These are phyloP conservation scores for Cheracebus regulus DNA, from an alignment of 2,797 vertebrate species.

Conservation along the genomic window DNA sequence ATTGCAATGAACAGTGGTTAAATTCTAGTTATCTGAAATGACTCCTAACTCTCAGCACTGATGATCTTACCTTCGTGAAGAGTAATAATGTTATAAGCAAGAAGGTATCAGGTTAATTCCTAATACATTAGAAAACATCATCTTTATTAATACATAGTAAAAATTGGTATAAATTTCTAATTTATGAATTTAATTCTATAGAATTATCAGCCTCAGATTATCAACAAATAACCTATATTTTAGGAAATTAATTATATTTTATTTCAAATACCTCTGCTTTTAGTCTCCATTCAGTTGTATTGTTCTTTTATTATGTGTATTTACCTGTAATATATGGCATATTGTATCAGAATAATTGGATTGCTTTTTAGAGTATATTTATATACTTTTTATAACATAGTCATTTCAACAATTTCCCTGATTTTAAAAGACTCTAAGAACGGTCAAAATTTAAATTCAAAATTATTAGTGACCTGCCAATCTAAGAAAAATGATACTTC, in stretches of 20 bases:
- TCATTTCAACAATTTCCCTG: background rate
- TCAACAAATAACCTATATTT: background rate
- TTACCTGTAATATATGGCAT: background rate
- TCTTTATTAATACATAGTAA: background rate
- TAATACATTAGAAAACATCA: background rate
- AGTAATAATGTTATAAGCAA: background rate
- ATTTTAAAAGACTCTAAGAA: background rate
- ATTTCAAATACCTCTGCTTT: background rate
- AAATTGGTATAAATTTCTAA: background rate
- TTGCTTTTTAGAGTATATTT: background rate
- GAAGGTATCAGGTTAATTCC: background rate
- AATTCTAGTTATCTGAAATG: background rate
- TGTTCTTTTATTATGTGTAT: background rate
- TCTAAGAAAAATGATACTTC: background rate
- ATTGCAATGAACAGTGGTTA: background rate
- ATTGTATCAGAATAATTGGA: background rate
- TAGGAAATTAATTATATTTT: background rate
- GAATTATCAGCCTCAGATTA: background rate
- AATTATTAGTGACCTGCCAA: background rate
- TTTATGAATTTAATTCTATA: background rate
- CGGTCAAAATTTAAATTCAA: background rate
- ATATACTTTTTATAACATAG: background rate
- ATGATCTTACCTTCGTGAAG: background rate
- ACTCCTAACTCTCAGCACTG: background rate
- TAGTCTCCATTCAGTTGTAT: background rate